These are phyloP conservation scores for Romanomermis culicivorax DNA, from an alignment of 2,888 invertebrate species.

Conservation along the genomic window DNA sequence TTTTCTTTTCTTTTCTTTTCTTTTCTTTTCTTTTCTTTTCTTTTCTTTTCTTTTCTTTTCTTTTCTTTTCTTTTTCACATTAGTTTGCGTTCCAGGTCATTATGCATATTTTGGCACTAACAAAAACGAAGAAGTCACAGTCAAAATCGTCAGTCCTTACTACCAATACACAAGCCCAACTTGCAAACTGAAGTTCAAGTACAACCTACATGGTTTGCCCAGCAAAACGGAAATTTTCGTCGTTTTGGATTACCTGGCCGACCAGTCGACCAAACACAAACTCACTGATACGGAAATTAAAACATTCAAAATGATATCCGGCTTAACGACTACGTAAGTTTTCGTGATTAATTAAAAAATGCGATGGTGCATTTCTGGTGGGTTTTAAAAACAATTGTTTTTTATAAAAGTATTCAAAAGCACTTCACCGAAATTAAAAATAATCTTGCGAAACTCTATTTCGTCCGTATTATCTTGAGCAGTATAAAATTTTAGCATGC, in stretches of 20 bases:
- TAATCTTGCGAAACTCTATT: too few species aligned
- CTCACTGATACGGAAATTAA: neutral
- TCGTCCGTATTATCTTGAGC: too few species aligned
- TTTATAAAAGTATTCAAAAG: too few species aligned
- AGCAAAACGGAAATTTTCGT: constrained; percentile 4
- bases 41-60: too few species aligned
- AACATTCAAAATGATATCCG: neutral
- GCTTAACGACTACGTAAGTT: neutral
- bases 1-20: too few species aligned
- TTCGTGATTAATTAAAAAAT: neutral
- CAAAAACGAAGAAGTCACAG: constrained; percentile 2
- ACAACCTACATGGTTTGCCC: constrained; percentile 1
- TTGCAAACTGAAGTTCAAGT: constrained; percentile 1
- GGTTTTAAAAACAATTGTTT: too few species aligned
- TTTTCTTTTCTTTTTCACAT: neutral
- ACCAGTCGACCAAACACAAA: neutral
- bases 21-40: too few species aligned
- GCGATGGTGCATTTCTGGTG: too few species aligned
- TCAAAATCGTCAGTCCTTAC: constrained; percentile 8
- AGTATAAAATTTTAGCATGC: too few species aligned
- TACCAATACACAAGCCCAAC: neutral
- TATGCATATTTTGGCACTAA: constrained; percentile 5
- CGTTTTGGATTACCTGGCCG: neutral
- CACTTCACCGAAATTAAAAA: too few species aligned
- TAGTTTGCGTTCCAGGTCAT: constrained; percentile 3